Evolutionary conservation across 2,888 invertebrate genomes (phyloP), one percentile per base, ranked within the genome.

Genomic region (Lissonota sp.): DNA sequence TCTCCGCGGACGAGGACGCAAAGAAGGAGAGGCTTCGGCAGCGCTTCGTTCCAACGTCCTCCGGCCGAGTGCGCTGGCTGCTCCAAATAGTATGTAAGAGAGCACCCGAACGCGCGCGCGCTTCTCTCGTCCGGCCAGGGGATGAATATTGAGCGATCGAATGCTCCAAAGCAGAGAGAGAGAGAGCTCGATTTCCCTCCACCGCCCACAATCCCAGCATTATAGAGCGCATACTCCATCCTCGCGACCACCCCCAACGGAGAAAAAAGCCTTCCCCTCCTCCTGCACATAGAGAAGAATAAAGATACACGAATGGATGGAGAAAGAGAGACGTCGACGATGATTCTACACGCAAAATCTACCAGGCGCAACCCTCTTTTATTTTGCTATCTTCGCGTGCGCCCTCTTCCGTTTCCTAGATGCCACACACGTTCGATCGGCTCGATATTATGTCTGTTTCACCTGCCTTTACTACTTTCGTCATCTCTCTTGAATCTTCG

Each of bases 121-220:
- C 73, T 71, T 75, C 87, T 83, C 86, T 82, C 73, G 87, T 86
- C 83, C 86, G 85, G 87, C 87, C 88, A 86, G 88, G 92, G 92
- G 92, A 91, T 91, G 91, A 91, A 92, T 92, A 92, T 92, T 92
- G 92, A 92, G 90, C 92, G 92, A 90, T 91, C 90, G 86, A 88
- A 87, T 81, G 83, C 82, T 86, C 86, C 87, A 86, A 74, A 57
- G 46, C 57, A 57, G 46, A 57, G 57, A 64, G 46, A 64, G 64
- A 73, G 55, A 57, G 63, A 73, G 57, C 4, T 46, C 57, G n/a
- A 26, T 10, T 10, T 57, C 6, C n/a, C 57, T 14, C 55, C 8
- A n/a, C 37, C 44, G 14, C 12, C 4, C 53, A 16, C 14, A 26
- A 26, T 53, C 85, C 86, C 85, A 86, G 87, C 87, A 86, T 86